phyloP scores from a whole-genome alignment of 2,888 invertebrate genomes.

The Polydrusus tereticollis region DNA sequence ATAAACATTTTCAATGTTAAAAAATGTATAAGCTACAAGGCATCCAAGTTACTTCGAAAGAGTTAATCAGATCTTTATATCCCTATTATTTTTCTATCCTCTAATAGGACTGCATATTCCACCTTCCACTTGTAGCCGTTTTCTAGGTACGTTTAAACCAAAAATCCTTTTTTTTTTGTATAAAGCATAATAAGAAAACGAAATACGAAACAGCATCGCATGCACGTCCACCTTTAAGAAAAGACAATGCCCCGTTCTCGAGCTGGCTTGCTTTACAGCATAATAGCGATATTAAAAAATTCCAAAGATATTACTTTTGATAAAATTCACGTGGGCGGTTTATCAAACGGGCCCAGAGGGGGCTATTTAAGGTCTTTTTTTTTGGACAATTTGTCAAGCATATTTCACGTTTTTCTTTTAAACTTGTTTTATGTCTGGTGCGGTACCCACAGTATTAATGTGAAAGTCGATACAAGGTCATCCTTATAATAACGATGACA shows the following conservation, averaged over 20 bases:
- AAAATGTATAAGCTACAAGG: too few species aligned
- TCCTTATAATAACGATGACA: neutral
- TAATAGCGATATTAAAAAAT: slow-evolving; percentile 66
- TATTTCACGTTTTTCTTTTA: neutral
- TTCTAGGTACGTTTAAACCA: too few species aligned
- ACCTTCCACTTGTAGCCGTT: too few species aligned
- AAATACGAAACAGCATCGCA: neutral
- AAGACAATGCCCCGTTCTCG: slow-evolving; percentile 12
- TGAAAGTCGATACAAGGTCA: slow-evolving; percentile 5
- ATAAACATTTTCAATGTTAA: too few species aligned
- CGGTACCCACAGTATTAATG: neutral
- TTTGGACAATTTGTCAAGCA: slow-evolving; percentile 10
- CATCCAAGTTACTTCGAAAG: too few species aligned
- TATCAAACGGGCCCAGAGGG: slow-evolving; percentile 60
- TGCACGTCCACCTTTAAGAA: neutral
- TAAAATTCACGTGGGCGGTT: slow-evolving; percentile 62
- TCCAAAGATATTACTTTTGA: slow-evolving; percentile 60
- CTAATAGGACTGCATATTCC: too few species aligned
- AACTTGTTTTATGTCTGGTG: slow-evolving; percentile 10
- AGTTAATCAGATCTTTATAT: too few species aligned
- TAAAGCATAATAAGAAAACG: neutral
- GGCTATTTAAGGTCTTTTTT: neutral
- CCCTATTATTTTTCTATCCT: too few species aligned
- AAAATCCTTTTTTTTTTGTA: too few species aligned
- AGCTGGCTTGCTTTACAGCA: slow-evolving; percentile 31